Conservation (phyloP, 2,797 vertebrate genomes). For the Mormyrops attenuatus region DNA sequence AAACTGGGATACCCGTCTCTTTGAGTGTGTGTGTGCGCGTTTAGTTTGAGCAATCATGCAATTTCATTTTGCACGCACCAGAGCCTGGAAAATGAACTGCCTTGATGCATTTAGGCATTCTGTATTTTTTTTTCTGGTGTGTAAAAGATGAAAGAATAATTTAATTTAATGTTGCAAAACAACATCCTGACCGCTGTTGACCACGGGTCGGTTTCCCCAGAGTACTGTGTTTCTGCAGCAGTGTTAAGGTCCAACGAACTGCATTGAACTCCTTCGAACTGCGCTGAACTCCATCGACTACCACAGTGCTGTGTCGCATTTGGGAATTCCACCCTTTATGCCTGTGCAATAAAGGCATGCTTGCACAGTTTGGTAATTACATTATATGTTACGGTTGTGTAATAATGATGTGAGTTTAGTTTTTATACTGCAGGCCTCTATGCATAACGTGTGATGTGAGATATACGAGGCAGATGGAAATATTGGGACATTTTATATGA, state of each 20-base stretch:
- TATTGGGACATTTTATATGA: not conserved
- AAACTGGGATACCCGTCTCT: not conserved
- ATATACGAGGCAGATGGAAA: conserved; percentile 2
- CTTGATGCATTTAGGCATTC: not conserved
- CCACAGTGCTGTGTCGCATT: not conserved
- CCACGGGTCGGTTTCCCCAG: not conserved
- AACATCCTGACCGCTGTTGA: not conserved
- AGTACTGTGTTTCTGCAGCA: not conserved
- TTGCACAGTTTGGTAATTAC: not conserved
- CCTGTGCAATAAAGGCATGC: not conserved
- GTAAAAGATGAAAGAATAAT: conserved; percentile 4
- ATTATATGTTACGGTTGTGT: not conserved
- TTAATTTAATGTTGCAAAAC: conserved; percentile 7
- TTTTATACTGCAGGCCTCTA: not conserved
- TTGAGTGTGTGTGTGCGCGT: not conserved
- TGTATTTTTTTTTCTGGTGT: not conserved
- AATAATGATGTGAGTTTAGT: not conserved
- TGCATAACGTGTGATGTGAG: conserved; percentile 1
- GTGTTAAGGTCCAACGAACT: not conserved
- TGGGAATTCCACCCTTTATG: not conserved
- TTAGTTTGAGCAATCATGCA: not conserved
- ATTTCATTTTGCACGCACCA: not conserved
- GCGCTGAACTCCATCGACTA: not conserved
- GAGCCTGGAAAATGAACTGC: not conserved
- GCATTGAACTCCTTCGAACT: not conserved